Evolutionary conservation across 1,140 invertebrate species (phyloP).

Genomic region (Macrocentrus cingulum): DNA sequence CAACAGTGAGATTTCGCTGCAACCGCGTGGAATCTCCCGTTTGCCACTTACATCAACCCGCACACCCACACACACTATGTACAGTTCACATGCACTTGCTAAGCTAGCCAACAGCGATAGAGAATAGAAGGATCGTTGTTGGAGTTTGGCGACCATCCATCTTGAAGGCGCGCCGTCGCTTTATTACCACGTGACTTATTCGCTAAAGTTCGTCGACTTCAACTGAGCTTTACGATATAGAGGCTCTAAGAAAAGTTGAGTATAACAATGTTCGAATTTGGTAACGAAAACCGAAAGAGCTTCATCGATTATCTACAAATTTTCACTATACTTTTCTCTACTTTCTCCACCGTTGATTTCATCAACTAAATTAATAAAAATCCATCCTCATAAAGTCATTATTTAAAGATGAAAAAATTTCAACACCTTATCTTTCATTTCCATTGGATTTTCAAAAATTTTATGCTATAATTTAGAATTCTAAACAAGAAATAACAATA

Average conservation of each 20-base stretch:
- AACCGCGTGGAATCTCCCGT: slow-evolving; percentile 7
- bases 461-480: too few relatives aligned
- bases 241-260: not conserved
- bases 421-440: too few relatives aligned
- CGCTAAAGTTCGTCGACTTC: slow-evolving; percentile 16
- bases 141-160: slow-evolving; percentile 15
- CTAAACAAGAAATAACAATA: too few relatives aligned
- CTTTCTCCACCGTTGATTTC: too few relatives aligned
- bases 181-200: slow-evolving; percentile 22
- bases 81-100: too few relatives aligned
- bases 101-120: not conserved
- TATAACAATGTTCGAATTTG: not conserved
- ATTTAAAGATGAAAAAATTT: too few relatives aligned
- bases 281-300: not conserved
- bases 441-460: too few relatives aligned
- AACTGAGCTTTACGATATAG: not conserved
- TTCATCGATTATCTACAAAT: too few relatives aligned
- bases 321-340: too few relatives aligned
- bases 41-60: not conserved
- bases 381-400: too few relatives aligned
- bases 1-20: slow-evolving; percentile 1
- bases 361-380: too few relatives aligned
- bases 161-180: slow-evolving; percentile 26
- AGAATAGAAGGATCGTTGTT: not conserved
- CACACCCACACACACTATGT: not conserved